These are phyloP conservation scores for Sussaba pulchella DNA, from an alignment of 2,888 invertebrate species.

Conservation along the genomic window DNA sequence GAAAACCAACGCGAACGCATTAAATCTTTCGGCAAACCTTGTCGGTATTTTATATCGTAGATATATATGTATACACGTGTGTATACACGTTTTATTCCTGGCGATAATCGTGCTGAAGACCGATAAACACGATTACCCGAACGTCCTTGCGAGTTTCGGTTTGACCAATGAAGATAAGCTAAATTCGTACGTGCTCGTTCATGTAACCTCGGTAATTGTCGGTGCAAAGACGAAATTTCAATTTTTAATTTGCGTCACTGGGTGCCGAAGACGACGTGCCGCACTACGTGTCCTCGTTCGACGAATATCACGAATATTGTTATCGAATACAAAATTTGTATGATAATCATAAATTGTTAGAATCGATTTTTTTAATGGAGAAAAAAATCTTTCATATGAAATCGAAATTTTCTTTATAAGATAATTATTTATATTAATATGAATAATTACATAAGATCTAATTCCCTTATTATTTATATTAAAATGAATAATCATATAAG, in stretches of 20 bases:
- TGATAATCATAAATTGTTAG: too few relatives aligned
- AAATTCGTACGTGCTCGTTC: slow-evolving; percentile 33
- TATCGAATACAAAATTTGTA: too few relatives aligned
- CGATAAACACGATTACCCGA: slow-evolving; percentile 19
- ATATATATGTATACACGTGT: neutral
- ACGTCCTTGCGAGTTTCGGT: slow-evolving; percentile 34
- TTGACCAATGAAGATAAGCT: slow-evolving; percentile 15
- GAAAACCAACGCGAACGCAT: neutral
- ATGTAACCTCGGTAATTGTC: slow-evolving; percentile 37
- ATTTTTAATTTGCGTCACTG: slow-evolving; percentile 41
- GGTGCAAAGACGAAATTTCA: slow-evolving; percentile 45
- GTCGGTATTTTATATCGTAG: too few relatives aligned
- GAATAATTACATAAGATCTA: too few relatives aligned
- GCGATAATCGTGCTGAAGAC: slow-evolving; percentile 29
- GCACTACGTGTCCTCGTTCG: neutral
- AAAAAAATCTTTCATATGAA: too few relatives aligned
- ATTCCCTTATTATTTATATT: too few relatives aligned
- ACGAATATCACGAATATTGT: too few relatives aligned
- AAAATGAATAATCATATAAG: too few relatives aligned
- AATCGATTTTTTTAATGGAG: too few relatives aligned
- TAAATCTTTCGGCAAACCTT: slow-evolving; percentile 27
- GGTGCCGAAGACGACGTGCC: neutral
- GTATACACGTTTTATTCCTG: neutral
- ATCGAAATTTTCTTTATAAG: too few relatives aligned
- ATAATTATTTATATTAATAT: too few relatives aligned